These are phyloP conservation scores for Desoria tigrina DNA, from an alignment of 2,888 invertebrate genomes.

Conservation along the genomic window DNA sequence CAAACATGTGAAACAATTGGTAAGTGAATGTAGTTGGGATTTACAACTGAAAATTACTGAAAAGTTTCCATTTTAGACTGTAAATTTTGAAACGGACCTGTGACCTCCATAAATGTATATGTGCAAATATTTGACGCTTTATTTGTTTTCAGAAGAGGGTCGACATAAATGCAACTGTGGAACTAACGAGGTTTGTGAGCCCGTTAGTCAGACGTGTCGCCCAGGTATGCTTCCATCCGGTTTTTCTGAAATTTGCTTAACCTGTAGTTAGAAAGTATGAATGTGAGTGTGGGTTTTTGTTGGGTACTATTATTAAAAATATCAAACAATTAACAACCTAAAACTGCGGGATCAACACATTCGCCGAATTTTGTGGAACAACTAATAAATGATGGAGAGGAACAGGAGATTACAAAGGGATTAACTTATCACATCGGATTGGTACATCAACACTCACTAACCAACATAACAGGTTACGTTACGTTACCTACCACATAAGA, in stretches of 20 bases:
- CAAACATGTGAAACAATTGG: conserved; percentile 40
- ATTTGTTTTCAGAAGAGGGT: too few species aligned
- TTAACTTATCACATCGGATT: conserved; percentile 36
- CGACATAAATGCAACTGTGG: conserved; percentile 1
- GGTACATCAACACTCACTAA: conserved; percentile 50
- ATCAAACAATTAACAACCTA: conserved; percentile 31
- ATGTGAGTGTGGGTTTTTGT: conserved; percentile 38
- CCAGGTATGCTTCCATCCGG: background rate
- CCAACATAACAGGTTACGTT: conserved; percentile 30
- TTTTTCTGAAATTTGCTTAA: background rate
- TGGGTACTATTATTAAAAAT: conserved; percentile 12
- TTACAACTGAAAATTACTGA: too few species aligned
- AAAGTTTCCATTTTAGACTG: too few species aligned
- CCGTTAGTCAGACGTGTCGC: conserved; percentile 3
- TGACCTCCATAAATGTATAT: too few species aligned
- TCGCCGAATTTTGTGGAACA: conserved; percentile 29
- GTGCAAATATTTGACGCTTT: too few species aligned
- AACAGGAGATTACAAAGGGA: conserved; percentile 26
- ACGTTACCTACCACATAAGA: conserved; percentile 15
- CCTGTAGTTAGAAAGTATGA: conserved; percentile 23
- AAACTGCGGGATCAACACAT: conserved; percentile 30
- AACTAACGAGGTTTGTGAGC: conserved; percentile 1
- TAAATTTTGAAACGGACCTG: too few species aligned
- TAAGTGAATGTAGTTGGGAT: background rate
- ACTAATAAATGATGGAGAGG: conserved; percentile 36